Evolutionary conservation across 2,113 vertebrate species (phyloP).

Genomic region (Casuarius casuarius): DNA sequence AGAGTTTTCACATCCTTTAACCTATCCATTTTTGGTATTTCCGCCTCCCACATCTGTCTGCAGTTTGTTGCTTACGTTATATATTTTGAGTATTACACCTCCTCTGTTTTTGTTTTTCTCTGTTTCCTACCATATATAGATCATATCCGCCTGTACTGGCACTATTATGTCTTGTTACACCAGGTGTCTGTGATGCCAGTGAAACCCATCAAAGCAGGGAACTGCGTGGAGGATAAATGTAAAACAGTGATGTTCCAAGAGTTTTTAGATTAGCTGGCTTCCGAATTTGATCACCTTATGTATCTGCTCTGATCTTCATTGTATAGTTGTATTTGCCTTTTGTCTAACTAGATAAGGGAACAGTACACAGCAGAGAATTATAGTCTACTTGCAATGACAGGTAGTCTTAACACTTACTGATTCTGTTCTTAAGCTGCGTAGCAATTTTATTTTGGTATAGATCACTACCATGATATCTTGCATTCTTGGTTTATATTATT

Average conservation of each 20-base stretch:
- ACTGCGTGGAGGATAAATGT: not conserved
- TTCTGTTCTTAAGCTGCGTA: not conserved
- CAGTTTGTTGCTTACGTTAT: slow-evolving; percentile 34
- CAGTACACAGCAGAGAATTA: too few species aligned
- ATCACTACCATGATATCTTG: not conserved
- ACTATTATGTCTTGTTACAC: not conserved
- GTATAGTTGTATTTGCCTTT: not conserved
- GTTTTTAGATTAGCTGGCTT: not conserved
- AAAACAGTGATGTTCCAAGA: not conserved
- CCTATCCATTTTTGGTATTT: slow-evolving; percentile 53
- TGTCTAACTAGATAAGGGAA: not conserved
- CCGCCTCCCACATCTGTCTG: slow-evolving; percentile 64
- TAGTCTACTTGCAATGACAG: not conserved
- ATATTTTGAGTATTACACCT: slow-evolving; percentile 54
- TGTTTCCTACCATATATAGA: slow-evolving; percentile 31
- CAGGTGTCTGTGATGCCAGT: not conserved
- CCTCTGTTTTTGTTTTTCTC: slow-evolving; percentile 51
- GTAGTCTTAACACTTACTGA: not conserved
- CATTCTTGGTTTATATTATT: not conserved
- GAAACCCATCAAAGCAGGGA: slow-evolving; percentile 6
- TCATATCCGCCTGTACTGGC: slow-evolving; percentile 28
- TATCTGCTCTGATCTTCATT: not conserved
- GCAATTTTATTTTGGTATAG: not conserved
- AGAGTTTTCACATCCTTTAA: slow-evolving; percentile 6
- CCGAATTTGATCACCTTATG: not conserved